Percentiles rank a stretch among this genome's conserved stretches.
Evolutionary conservation across 2,113 vertebrate species (phyloP).

Genomic region (Raja brachyura): DNA sequence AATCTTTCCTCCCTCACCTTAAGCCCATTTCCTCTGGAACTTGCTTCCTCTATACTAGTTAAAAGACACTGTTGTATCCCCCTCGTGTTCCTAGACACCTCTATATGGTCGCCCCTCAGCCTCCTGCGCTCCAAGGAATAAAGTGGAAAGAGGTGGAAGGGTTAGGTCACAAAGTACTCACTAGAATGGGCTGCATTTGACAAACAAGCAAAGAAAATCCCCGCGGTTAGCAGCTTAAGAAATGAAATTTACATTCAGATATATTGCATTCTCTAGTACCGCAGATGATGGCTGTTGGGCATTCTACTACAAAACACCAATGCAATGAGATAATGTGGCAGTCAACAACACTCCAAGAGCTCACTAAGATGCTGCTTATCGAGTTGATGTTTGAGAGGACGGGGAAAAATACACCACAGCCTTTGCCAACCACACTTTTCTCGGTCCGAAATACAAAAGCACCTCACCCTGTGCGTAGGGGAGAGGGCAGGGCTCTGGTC

Average conservation of each 20-base stretch:
- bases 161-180: neutral
- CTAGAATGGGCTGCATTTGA: neutral
- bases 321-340: neutral
- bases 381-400: neutral
- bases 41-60: too few species aligned
- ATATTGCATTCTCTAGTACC: neutral
- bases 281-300: neutral
- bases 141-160: too few species aligned
- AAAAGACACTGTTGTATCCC: too few species aligned
- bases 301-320: neutral
- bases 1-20: too few species aligned
- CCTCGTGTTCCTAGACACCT: too few species aligned
- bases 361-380: neutral
- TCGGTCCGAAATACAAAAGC: neutral
- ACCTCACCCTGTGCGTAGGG: too few species aligned
- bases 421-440: neutral
- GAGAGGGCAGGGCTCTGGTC: too few species aligned
- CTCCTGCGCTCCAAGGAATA: too few species aligned
- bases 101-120: too few species aligned
- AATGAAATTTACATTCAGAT: conserved; percentile 4
- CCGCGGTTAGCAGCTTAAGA: neutral
- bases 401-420: neutral
- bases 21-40: too few species aligned
- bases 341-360: neutral
- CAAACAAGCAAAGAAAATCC: neutral